Base-by-base conservation (phyloP, 2,888 invertebrate species). In the Drosophila picticornis region DNA sequence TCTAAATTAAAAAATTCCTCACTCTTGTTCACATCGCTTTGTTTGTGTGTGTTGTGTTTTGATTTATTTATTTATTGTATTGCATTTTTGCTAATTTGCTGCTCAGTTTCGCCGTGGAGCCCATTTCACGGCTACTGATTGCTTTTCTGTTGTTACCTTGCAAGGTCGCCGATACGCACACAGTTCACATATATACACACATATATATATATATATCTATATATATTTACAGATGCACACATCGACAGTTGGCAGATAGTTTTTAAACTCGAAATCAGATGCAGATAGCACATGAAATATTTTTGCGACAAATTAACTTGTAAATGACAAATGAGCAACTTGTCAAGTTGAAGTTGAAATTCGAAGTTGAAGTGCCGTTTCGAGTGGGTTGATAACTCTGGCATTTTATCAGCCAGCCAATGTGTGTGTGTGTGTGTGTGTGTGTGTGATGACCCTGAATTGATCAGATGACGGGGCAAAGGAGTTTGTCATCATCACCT, bases 1-100 rank as follows among this genome's bases (percentile, higher is more conserved):
- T 82, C 89, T 89, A 87, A 86, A 86, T 86, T 87, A 82, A 89
- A 86, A 85, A 86, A 86, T 86, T 84, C 89, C 79, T 70, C 7
- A 2, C 56, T 46, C 78, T 62, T 89, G 89, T 86, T 82, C 61
- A 38, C 74, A 64, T 71, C 68, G 68, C 31, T 75, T 57, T 67
- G 50, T 46, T 55, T 62, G 48, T 53, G 57, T 58, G 46, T 32
- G 27, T 40, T 53, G 43, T 63, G 22, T 29, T 60, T 64, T 52
- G 59, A 55, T 73, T 76, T 76, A 80, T 72, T 74, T 79, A 69
- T 77, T 80, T 72, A 72, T 77, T 70, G 69, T 80, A 68, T 74
- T 82, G 66, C 75, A 71, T 72, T 65, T 85, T 81, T 72, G 88
- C 85, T 71, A 82, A 87, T 84, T 83, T 83, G 75, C 69, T 61